Conservation (phyloP, 2,113 vertebrate genomes). For the Lagenorhynchus albirostris region DNA sequence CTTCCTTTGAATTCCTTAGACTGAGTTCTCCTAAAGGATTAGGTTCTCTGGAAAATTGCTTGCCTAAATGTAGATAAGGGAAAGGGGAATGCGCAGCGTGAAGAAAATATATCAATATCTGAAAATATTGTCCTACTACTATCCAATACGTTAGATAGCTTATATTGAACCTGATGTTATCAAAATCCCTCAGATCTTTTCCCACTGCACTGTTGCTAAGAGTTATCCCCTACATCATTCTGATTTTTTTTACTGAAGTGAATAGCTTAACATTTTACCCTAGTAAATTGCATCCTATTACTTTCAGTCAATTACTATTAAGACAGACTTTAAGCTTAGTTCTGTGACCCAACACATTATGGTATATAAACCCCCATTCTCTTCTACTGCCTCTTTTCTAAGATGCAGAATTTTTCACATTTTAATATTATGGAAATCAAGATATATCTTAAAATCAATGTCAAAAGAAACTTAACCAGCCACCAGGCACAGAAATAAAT, state of each 20-base stretch:
- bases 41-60: background rate
- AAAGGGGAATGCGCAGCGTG: background rate
- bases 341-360: background rate
- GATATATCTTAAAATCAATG: background rate
- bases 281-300: background rate
- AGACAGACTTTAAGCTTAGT: background rate
- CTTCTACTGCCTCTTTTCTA: background rate
- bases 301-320: background rate
- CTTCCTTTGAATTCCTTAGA: background rate
- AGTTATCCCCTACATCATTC: background rate
- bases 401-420: background rate
- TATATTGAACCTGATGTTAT: background rate
- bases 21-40: background rate
- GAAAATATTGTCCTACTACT: background rate
- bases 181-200: background rate
- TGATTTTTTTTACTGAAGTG: conserved; percentile 1
- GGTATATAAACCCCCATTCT: background rate
- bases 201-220: background rate
- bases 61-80: background rate
- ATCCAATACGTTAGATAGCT: background rate
- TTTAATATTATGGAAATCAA: conserved; percentile 7
- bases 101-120: background rate
- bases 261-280: background rate
- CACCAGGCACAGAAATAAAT: background rate
- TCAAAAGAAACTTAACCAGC: background rate